Base-by-base conservation (phyloP, 1,140 invertebrate genomes). In the Drusus annulatus region DNA sequence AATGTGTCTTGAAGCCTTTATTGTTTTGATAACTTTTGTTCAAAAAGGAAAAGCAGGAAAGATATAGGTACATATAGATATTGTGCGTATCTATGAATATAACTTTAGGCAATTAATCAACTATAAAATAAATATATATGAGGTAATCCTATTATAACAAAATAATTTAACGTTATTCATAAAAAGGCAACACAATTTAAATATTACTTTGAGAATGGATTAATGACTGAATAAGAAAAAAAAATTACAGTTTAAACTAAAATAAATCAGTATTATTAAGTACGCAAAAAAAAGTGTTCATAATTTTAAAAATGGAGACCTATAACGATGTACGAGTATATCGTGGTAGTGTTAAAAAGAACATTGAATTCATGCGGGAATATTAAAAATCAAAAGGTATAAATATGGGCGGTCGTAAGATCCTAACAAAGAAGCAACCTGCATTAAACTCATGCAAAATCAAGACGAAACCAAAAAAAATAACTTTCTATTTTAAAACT, bases 361-460 rank as follows among this genome's bases (percentile, higher is more conserved):
- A 36, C 0, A 36, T 2, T 2, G 13, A 45, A 45, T 1, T 13
- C 36, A 45, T 45, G 36, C 36, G 7, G 36, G 10, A 45, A 45
- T 45, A 45, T 45, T 45, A 45, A 45, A 45, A 45, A 45, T 36
- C 36, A 45, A 13, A 10, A 10, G 0, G 1, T 45, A 45, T 45
- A 45, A 45, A 45, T 45, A 45, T 45, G 36, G 36, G 8, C 31
- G 8, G 36, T 21, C 15, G 21, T 15, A 21, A 60, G 58, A 15
- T 60, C 58, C 58, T 21, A 60, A 60, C 56, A 17, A 13, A 19
- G 23, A 60, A 60, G 56, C 56, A 60, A 60, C 17, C 23, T 8
- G 56, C 1, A 60, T 36, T n/a, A 65, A 65, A 65, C n/a, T n/a
- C 23, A 65, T 65, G 58, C 58, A 60, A 60, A 25, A 60, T 60